These are phyloP conservation scores for Bacillus rossius DNA, from an alignment of 1,140 invertebrate genomes.

Conservation along the genomic window DNA sequence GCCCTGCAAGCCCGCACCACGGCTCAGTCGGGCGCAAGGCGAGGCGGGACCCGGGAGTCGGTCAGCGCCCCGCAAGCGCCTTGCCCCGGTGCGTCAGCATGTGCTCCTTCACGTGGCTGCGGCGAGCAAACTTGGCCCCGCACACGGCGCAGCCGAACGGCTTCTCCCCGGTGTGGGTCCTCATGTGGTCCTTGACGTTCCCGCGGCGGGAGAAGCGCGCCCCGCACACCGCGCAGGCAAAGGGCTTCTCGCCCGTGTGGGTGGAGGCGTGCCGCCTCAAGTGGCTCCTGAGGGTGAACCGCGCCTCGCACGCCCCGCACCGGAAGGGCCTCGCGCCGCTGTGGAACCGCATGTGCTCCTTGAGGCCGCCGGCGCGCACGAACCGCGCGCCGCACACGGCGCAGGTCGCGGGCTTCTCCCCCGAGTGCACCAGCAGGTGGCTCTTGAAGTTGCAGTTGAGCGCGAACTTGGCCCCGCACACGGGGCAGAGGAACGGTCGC, in stretches of 20 bases:
- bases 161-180: constrained; percentile 46
- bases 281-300: constrained; percentile 51
- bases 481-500: constrained; percentile 42
- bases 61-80: too few relatives aligned
- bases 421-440: constrained; percentile 10
- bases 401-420: constrained; percentile 7
- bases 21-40: too few relatives aligned
- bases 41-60: too few relatives aligned
- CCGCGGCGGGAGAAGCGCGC: constrained; percentile 34
- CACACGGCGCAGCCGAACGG: constrained; percentile 25
- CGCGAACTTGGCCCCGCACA: constrained; percentile 23
- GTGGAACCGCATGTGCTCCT: constrained; percentile 2
- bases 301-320: constrained; percentile 50
- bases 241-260: constrained; percentile 47
- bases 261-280: constrained; percentile 46
- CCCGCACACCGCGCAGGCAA: constrained; percentile 39
- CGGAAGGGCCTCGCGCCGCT: constrained; percentile 41
- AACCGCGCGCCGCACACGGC: constrained; percentile 2
- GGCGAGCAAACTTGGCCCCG: not conserved
- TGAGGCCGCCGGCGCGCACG: not conserved
- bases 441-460: not conserved
- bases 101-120: too few relatives aligned
- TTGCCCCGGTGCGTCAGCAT: too few relatives aligned
- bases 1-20: too few relatives aligned
- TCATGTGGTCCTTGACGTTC: constrained; percentile 31